A percentile compares a stretch with the other conserved stretches of the same genome.
Conservation (phyloP, 2,113 vertebrate species). For the Tragelaphus imberbis region DNA sequence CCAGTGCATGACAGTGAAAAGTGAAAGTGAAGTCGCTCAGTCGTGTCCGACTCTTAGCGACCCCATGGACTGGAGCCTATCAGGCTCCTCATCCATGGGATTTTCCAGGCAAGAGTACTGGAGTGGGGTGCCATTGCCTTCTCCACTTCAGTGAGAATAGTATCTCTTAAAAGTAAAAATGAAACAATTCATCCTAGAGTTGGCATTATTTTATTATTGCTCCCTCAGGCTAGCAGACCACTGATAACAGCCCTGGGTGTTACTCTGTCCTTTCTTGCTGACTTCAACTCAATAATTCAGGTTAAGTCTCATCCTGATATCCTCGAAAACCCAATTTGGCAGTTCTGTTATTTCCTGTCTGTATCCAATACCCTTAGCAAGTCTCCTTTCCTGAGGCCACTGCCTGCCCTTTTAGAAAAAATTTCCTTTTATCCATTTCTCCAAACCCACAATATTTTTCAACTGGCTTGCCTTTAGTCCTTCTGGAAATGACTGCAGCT, state of each 20-base stretch:
- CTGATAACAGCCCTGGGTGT: not conserved
- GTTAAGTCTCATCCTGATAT: not conserved
- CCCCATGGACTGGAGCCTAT: too few species aligned
- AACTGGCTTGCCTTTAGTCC: not conserved
- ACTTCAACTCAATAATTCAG: not conserved
- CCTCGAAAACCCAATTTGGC: not conserved
- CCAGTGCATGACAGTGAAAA: too few species aligned
- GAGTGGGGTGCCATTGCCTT: too few species aligned
- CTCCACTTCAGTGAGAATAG: not conserved
- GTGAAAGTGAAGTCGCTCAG: too few species aligned
- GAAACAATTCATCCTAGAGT: not conserved
- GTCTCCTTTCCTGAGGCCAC: not conserved
- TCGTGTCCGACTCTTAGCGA: fast-evolving
- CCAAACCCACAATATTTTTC: not conserved
- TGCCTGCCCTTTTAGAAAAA: not conserved
- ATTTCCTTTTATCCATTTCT: not conserved
- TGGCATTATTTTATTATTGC: not conserved
- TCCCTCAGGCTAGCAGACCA: not conserved
- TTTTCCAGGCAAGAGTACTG: too few species aligned
- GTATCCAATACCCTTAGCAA: not conserved
- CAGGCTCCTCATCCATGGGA: too few species aligned
- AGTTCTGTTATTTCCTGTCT: not conserved
- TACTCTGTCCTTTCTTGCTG: not conserved
- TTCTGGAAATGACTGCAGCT: not conserved
- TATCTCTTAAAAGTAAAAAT: not conserved